These are phyloP conservation scores for Drosophila repletoides DNA, from an alignment of 1,140 invertebrate genomes.

Conservation along the genomic window DNA sequence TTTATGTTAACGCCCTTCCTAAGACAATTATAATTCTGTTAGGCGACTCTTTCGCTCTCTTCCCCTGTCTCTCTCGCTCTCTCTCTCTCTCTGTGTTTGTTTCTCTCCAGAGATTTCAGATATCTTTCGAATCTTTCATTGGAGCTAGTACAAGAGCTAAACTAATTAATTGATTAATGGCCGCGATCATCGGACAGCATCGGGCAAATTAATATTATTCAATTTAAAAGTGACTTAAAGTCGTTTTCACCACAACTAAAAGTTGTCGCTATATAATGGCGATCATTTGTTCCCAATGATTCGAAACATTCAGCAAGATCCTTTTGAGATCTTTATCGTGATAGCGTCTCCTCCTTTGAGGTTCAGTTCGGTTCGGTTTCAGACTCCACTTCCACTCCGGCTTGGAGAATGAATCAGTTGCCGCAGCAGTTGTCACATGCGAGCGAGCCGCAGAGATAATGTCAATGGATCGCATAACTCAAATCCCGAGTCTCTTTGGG, in stretches of 20 bases:
- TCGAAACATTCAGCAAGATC: constrained; percentile 67
- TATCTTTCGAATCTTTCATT: neutral
- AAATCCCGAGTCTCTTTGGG: constrained; percentile 55
- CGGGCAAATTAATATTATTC: constrained; percentile 76
- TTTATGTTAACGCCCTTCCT: constrained; percentile 48
- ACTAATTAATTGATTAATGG: constrained; percentile 79
- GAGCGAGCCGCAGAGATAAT: constrained; percentile 65
- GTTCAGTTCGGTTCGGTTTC: neutral
- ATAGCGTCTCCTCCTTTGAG: constrained; percentile 42
- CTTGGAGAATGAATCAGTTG: constrained; percentile 64
- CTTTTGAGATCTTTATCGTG: constrained; percentile 79
- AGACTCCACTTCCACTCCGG: neutral
- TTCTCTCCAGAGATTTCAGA: neutral
- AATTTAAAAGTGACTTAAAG: constrained; percentile 74
- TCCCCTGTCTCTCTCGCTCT: constrained; percentile 3
- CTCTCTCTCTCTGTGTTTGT: neutral
- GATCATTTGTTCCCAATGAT: constrained; percentile 54
- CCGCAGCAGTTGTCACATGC: constrained; percentile 69
- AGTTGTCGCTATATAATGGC: constrained; percentile 75
- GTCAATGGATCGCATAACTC: constrained; percentile 75
- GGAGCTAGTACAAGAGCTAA: constrained; percentile 55
- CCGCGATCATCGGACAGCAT: constrained; percentile 65
- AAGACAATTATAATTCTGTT: constrained; percentile 69
- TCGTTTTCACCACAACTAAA: constrained; percentile 80
- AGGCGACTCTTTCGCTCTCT: constrained; percentile 28